Evolutionary conservation across 2,888 invertebrate species (phyloP).

Genomic region (Orchesellides sinensis): DNA sequence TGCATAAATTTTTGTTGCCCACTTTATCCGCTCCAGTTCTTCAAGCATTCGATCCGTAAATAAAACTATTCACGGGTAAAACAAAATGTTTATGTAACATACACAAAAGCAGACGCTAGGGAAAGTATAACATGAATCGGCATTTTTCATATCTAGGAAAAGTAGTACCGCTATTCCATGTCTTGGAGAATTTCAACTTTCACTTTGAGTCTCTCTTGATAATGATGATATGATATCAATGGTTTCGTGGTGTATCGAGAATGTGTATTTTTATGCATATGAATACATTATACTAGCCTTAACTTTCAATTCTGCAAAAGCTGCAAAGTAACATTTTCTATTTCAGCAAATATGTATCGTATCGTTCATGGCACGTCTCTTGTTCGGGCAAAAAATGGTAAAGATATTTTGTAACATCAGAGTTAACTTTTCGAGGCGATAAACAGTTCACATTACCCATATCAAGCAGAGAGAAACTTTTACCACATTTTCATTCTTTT

Average conservation of each 20-base stretch:
- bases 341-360: neutral
- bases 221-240: neutral
- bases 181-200: neutral
- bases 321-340: neutral
- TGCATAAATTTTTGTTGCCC: slow-evolving; percentile 15
- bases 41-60: slow-evolving; percentile 35
- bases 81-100: slow-evolving; percentile 19
- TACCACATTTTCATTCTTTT: slow-evolving; percentile 11
- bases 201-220: neutral
- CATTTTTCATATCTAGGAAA: slow-evolving; percentile 26
- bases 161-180: neutral
- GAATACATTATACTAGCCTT: slow-evolving; percentile 41
- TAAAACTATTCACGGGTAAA: slow-evolving; percentile 28
- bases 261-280: neutral
- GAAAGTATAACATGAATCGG: slow-evolving; percentile 38
- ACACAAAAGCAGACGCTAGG: neutral
- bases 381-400: neutral
- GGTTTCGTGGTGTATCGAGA: neutral
- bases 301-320: neutral
- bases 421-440: slow-evolving; percentile 1
- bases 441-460: neutral
- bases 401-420: slow-evolving; percentile 6
- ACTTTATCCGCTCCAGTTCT: slow-evolving; percentile 26
- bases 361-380: neutral
- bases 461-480: neutral